Base-by-base conservation (phyloP, 1,140 invertebrate genomes). In the Drosophila littoralis region DNA sequence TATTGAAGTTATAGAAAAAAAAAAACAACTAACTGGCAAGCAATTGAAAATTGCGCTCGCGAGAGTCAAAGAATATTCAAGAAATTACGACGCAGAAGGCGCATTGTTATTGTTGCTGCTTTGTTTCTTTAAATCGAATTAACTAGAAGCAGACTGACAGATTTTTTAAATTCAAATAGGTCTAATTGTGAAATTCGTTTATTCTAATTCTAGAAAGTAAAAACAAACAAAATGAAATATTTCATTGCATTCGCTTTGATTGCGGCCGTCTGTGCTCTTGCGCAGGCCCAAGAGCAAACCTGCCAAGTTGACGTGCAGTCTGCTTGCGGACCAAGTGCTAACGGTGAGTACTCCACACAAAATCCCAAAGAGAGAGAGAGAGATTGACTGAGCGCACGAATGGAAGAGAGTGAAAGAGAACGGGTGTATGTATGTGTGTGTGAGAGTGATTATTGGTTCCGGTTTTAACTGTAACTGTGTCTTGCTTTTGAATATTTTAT, bases 291-390 rank as follows among this genome's bases (percentile, higher is more conserved):
- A 9, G 67, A 89, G 33, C 93, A 96, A 40, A 93, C 90, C 45
- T 96, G 96, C 88, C 96, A 95, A 82, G 93, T 93, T 13, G 94
- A 95, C 75, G 94, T 95, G 2, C 91, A 93, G 9, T 82, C 82
- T 43, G 94, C 94, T 54, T 96, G 96, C 77, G 93, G 42, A 65
- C 70, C 71, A 7, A 78, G 42, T 38, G 54, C 63, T 22, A 81
- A 78, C 54, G 84, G 86, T 90, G 63, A 90, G 86, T 90, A 81
- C 46, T 22, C 7, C 13, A 38, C 1, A 58, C n/a, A 12, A 69
- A 72, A 38, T 22, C 28, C 32, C 12, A 13, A 50, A 79, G 57
- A 82, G 67, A 51, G 57, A 82, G 67, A 51, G 74, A 43, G 42
- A 51, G 48, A 7, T 22, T 69, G 48, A 32, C 3, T 28, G 58